Conservation (phyloP, 2,113 vertebrate species). For the Caranx melampygus region DNA sequence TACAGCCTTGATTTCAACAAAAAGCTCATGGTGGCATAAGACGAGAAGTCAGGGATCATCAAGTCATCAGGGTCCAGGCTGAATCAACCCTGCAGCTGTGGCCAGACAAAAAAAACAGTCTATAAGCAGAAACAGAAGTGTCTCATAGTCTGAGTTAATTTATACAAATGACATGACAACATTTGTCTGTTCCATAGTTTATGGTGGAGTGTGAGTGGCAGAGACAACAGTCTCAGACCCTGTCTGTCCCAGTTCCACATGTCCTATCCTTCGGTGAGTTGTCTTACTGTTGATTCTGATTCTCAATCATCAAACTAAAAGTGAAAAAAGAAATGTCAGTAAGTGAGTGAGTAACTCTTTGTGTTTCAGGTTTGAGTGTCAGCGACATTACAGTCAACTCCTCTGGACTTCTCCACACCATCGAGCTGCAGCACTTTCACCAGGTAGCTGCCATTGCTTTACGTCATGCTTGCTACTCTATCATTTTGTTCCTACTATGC, state of each 20-base stretch:
- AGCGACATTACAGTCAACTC: conserved; percentile 88
- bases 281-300: not conserved
- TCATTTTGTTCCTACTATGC: conserved; percentile 11
- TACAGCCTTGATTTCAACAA: no score
- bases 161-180: no score
- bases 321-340: not conserved
- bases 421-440: conserved; percentile 91
- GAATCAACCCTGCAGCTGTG: not conserved
- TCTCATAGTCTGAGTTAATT: not conserved
- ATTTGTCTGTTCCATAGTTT: conserved; percentile 83
- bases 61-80: no score
- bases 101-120: not conserved
- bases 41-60: no score
- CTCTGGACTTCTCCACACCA: conserved; percentile 88
- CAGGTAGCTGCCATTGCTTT: conserved; percentile 80
- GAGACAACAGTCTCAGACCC: conserved; percentile 83
- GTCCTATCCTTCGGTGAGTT: conserved; percentile 94
- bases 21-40: no score
- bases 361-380: conserved; percentile 86
- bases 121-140: not conserved
- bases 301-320: rapidly evolving
- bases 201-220: conserved; percentile 95
- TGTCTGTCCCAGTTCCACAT: conserved; percentile 87
- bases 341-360: not conserved
- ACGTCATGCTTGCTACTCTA: not conserved